These are phyloP conservation scores for Ctenomys sociabilis DNA, from an alignment of 2,113 vertebrate genomes.

Conservation along the genomic window DNA sequence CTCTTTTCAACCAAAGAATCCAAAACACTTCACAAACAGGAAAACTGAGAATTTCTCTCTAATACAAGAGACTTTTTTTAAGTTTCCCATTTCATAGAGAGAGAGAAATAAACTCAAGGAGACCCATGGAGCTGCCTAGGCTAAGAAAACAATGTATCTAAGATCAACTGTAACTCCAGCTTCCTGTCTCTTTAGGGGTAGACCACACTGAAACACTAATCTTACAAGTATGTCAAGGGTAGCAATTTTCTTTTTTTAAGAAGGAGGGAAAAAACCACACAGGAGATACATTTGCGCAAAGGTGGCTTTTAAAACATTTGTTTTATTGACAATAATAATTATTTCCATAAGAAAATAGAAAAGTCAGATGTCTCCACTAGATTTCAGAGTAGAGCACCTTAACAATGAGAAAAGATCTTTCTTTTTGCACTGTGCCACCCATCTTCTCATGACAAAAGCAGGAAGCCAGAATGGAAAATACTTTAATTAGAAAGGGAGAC, in stretches of 20 bases:
- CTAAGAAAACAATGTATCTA: conserved; percentile 10
- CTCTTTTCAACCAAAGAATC: conserved; percentile 51
- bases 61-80: neutral
- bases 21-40: conserved; percentile 2
- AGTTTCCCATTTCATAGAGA: neutral
- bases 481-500: neutral
- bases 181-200: conserved; percentile 9
- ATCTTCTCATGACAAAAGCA: neutral
- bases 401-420: neutral
- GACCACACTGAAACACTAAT: neutral
- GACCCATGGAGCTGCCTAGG: neutral
- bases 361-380: neutral
- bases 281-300: conserved; percentile 75
- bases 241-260: conserved; percentile 56
- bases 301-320: conserved; percentile 66
- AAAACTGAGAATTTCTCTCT: neutral
- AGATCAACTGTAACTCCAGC: neutral
- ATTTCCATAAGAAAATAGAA: conserved; percentile 58
- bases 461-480: neutral
- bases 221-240: neutral
- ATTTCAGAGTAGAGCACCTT: neutral
- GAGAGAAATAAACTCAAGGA: neutral
- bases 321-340: neutral
- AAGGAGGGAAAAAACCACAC: neutral
- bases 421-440: neutral